Conservation (phyloP, 2,797 vertebrate genomes). For the Artibeus jamaicensis region DNA sequence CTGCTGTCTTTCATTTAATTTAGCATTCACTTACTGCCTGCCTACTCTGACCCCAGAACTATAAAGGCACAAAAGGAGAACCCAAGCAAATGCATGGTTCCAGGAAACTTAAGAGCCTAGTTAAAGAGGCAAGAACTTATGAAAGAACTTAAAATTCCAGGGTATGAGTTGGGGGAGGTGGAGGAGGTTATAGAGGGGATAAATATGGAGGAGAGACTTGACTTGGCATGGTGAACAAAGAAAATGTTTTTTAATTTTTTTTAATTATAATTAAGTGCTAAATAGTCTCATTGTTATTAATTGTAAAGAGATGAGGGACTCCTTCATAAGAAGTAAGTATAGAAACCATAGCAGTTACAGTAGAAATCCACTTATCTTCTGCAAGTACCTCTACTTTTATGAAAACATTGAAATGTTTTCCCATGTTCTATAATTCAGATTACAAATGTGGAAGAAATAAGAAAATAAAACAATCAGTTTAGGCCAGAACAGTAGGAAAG, state of each 20-base stretch:
- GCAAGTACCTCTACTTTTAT: not conserved
- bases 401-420: not conserved
- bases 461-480: not conserved
- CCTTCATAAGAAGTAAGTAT: not conserved
- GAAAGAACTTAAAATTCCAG: not conserved
- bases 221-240: not conserved
- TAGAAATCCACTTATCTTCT: not conserved
- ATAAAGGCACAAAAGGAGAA: not conserved
- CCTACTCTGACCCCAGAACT: not conserved
- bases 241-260: not conserved
- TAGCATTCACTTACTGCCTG: not conserved
- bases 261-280: not conserved
- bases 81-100: not conserved
- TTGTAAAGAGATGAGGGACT: not conserved
- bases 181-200: not conserved
- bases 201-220: not conserved
- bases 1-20: not conserved
- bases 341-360: not conserved
- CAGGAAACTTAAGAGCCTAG: not conserved
- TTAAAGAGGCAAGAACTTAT: not conserved
- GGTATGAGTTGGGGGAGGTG: not conserved
- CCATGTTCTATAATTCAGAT: not conserved
- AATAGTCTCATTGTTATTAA: not conserved
- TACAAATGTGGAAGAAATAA: constrained; percentile 6
- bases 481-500: not conserved